Conservation (phyloP, 2,113 vertebrate species). For the Eubucco bourcierii region DNA sequence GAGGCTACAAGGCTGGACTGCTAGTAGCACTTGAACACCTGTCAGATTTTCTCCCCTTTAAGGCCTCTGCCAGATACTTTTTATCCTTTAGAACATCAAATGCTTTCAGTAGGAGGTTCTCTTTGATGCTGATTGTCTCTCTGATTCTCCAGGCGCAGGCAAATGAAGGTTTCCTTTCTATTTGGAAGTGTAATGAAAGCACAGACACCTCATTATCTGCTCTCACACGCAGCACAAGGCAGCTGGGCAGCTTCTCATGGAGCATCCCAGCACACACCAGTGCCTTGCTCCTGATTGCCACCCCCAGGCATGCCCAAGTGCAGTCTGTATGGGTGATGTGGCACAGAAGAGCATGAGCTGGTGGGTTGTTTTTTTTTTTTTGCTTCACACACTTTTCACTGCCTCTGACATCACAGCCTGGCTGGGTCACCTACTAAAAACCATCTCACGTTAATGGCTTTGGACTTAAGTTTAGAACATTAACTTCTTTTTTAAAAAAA, state of each 20-base stretch:
- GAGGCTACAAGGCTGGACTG: not conserved
- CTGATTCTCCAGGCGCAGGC: not conserved
- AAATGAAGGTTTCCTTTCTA: conserved; percentile 6
- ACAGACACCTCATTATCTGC: not conserved
- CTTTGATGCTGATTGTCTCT: conserved; percentile 33
- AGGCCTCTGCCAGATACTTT: conserved; percentile 21
- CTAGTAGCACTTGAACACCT: not conserved
- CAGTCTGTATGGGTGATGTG: not conserved
- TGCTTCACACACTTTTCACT: not conserved
- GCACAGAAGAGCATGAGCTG: not conserved
- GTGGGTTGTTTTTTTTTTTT: not conserved
- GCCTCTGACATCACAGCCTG: not conserved
- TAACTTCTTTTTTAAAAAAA: not conserved
- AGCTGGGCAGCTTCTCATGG: not conserved
- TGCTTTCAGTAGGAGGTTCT: not conserved
- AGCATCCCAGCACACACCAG: not conserved
- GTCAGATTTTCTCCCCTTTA: conserved; percentile 14
- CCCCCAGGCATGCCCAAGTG: not conserved
- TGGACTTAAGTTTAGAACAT: not conserved
- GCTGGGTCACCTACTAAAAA: not conserved
- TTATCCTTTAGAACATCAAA: conserved; percentile 18
- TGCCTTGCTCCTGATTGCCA: not conserved
- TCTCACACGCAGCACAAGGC: not conserved
- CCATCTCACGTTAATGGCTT: not conserved
- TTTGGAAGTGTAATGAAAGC: not conserved